A percentile compares a stretch with the other conserved stretches of the same genome.
These are phyloP conservation scores for Perognathus longimembris DNA, from an alignment of 2,113 vertebrate species.

Conservation along the genomic window DNA sequence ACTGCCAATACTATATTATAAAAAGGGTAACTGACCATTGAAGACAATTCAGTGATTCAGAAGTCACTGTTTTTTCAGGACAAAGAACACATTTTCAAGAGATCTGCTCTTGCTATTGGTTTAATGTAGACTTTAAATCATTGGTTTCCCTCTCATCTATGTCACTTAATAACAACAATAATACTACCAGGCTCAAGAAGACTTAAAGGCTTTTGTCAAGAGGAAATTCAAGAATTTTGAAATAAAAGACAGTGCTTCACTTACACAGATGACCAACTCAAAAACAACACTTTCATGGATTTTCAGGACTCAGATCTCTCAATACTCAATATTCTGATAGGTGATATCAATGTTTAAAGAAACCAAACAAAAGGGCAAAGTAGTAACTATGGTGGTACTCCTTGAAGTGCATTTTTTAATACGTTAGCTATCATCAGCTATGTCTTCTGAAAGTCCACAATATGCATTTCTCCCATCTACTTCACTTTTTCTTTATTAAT, in stretches of 20 bases:
- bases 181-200: constrained; percentile 13
- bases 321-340: background rate
- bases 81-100: constrained; percentile 19
- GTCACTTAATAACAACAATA: background rate
- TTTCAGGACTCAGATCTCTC: background rate
- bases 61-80: background rate
- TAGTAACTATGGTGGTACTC: background rate
- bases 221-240: constrained; percentile 38
- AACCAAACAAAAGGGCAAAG: background rate
- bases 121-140: background rate
- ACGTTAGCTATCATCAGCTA: background rate
- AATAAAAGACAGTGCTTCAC: background rate
- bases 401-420: background rate
- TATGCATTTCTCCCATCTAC: background rate
- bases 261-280: background rate
- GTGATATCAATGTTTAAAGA: background rate
- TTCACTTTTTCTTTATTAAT: background rate
- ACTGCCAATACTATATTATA: background rate
- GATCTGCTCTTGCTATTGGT: background rate
- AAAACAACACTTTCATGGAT: background rate
- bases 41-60: background rate
- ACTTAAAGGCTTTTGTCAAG: background rate
- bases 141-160: background rate
- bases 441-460: background rate
- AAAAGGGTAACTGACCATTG: background rate